Evolutionary conservation across 2,888 invertebrate species (phyloP), one percentile per base, ranked within the genome.

Genomic region (Meghimatium bilineatum): DNA sequence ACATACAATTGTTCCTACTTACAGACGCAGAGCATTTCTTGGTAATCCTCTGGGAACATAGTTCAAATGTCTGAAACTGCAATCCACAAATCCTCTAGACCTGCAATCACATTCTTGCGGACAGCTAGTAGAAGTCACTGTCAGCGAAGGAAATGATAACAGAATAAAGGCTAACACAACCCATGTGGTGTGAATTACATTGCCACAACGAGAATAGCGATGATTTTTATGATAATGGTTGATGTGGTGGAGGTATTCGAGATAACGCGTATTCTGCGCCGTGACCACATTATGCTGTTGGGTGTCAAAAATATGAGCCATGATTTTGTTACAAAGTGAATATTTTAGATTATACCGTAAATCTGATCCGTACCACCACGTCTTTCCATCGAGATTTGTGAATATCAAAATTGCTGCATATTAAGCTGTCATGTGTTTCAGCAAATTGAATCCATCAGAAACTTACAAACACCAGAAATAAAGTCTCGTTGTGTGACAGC

Each of bases 71-170:
- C 84, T 82, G 83, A 82, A 82, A 32, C 84, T 86, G 77, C 86
- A 86, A 76, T 86, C 86, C 76, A 84, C 86, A n/a, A 80, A 84
- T 52, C 82, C 81, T 60, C 80, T 75, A 44, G 83, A 76, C 66
- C 82, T 72, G 60, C 86, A 86, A 66, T 77, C 60, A 44, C 86
- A 86, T 71, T 86, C 84, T 36, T 80, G 69, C 71, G 86, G 86
- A 52, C 86, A 86, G n/a, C 72, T 38, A n/a, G 76, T 34, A 17
- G n/a, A 60, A n/a, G 75, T 66, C 38, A 63, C 26, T 32, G 81
- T 79, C 38, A 81, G 77, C 52, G 75, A 56, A 14, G 82, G 49
- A 44, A 83, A 26, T 20, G 63, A 26, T 34, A 63, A 26, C 52
- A 85, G 32, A 26, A 76, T n/a, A 38, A 78, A 29, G n/a, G 44